These are phyloP conservation scores for Macroramphosus scolopax DNA, from an alignment of 2,797 vertebrate genomes.

Conservation along the genomic window DNA sequence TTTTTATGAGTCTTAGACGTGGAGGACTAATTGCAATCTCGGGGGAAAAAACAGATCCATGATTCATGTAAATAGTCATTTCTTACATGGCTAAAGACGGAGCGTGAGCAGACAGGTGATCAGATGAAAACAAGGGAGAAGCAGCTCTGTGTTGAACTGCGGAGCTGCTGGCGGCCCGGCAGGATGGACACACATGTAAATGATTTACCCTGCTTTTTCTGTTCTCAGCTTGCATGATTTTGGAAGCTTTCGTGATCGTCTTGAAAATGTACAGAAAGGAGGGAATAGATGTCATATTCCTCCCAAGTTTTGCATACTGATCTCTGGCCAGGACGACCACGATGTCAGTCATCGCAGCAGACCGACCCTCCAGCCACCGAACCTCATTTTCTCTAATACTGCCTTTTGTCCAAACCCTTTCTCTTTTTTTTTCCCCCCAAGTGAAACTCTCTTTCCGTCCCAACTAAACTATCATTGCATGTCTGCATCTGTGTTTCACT, in stretches of 20 bases:
- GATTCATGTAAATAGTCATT: neutral
- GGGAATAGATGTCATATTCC: conserved; percentile 13
- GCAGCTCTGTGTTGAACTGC: conserved; percentile 4
- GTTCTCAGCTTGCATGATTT: conserved; percentile 30
- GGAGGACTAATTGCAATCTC: no score
- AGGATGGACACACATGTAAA: conserved; percentile 35
- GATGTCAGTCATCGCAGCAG: conserved; percentile 12
- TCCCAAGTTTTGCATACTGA: conserved; percentile 29
- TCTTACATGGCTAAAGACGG: neutral
- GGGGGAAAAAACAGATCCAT: no score
- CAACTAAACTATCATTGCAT: conserved; percentile 15
- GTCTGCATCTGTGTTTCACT: conserved; percentile 15
- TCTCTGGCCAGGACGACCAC: conserved; percentile 39
- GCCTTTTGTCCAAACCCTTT: conserved; percentile 3
- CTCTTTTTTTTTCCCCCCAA: conserved; percentile 4
- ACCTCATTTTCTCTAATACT: neutral
- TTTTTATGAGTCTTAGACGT: no score
- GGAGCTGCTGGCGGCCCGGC: neutral
- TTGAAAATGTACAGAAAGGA: conserved; percentile 19
- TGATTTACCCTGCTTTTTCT: conserved; percentile 32
- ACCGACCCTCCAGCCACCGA: conserved; percentile 2
- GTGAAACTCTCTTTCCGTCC: conserved; percentile 1
- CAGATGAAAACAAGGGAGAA: neutral
- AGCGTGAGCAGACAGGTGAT: no score
- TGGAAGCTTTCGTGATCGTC: conserved; percentile 31